Percentiles rank a stretch among this genome's conserved stretches.
Conservation (phyloP, 2,113 vertebrate genomes). For the Cyrtonyx montezumae region DNA sequence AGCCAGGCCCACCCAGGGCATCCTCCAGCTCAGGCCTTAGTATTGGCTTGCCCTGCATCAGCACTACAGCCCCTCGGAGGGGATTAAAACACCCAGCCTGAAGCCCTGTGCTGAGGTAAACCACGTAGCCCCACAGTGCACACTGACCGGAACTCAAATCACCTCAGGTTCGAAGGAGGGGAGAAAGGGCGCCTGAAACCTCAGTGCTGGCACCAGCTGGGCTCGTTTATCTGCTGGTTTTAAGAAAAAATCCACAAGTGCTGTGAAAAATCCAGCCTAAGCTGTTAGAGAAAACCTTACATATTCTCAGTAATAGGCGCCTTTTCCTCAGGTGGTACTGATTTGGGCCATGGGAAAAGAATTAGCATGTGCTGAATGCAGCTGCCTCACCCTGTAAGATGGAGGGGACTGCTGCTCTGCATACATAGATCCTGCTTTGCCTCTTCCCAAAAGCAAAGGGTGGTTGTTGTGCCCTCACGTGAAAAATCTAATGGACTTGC, state of each 20-base stretch:
- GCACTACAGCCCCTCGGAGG: neutral
- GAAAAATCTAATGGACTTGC: neutral
- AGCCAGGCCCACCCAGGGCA: rapidly evolving
- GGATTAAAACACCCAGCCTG: neutral
- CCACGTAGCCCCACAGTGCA: rapidly evolving
- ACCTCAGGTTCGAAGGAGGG: neutral
- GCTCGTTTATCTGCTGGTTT: neutral
- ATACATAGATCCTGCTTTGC: rapidly evolving
- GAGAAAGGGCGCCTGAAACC: neutral
- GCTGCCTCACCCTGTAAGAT: rapidly evolving
- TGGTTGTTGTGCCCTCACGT: rapidly evolving
- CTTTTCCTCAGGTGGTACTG: neutral
- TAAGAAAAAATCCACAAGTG: neutral
- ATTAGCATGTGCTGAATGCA: rapidly evolving
- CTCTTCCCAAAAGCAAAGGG: rapidly evolving
- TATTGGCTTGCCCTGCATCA: neutral
- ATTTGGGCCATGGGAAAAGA: rapidly evolving
- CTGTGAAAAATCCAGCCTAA: neutral
- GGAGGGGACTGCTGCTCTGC: neutral
- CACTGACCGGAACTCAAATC: rapidly evolving
- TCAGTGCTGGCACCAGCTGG: rapidly evolving
- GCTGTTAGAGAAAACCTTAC: neutral
- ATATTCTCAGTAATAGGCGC: rapidly evolving
- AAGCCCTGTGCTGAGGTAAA: neutral
- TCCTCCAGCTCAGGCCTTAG: rapidly evolving